Evolutionary conservation across 2,888 invertebrate species (phyloP), one percentile per base, ranked within the genome.

Genomic region (Acheta domesticus): DNA sequence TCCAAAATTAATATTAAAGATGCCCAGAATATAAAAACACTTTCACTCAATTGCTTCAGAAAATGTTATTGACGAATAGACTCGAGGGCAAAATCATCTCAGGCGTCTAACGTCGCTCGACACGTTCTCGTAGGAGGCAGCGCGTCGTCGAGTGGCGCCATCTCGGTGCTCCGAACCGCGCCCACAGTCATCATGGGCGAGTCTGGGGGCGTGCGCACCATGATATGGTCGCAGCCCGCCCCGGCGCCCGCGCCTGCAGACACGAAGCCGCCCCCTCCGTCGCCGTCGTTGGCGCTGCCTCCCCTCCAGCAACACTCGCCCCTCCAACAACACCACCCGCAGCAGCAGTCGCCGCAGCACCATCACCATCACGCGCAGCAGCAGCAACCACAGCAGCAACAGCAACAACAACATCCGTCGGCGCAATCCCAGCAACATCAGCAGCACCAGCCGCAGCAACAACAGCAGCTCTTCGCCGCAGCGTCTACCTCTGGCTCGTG

Each of bases 151-250:
- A 62, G 79, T 48, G 77, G 79, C 83, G 79, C 86, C 84, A 75
- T 91, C 88, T 36, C 36, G 36, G 36, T 36, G 36, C 85, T 93
- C 86, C 84, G 93, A 83, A 89, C 90, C 80, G 90, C 96, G 78
- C 96, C 96, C 49, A 94, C 95, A 77, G 96, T 96, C 82, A 95
- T 96, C 83, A 96, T 96, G 96, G 96, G 96, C 77, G 96, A 96
- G 87, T 95, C 95, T 74, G 96, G 96, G 79, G 95, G 96, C 75
- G 96, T 96, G 0, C 85, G 90, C 80, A 92, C 92, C 75, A 92
- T 92, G 92, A 89, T 92, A 80, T 92, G 92, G 92, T 91, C 91
- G 49, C 90, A 91, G 83, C 91, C 91, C 8, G 87, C 87, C 75
- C 86, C 87, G 36, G 85, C 86, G 78, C 87, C 87, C 82, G 81